A percentile compares a stretch with the other conserved stretches of the same genome.
Conservation (phyloP, 2,797 vertebrate genomes). For the Sciurus carolinensis region DNA sequence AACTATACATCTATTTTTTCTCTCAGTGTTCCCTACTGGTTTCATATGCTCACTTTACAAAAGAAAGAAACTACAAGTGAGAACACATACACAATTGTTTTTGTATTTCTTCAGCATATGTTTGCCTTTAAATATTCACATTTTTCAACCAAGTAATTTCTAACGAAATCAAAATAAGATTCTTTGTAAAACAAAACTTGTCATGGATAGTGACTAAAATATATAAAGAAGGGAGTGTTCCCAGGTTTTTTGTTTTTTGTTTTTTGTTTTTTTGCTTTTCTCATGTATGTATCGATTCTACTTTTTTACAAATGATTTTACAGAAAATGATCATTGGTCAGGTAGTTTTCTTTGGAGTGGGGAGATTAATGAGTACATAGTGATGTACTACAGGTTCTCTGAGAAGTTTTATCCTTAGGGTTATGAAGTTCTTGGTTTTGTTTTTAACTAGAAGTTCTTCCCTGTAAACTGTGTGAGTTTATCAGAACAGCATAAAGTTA, state of each 20-base stretch:
- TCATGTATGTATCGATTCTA: not conserved
- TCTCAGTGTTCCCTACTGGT: conserved; percentile 47
- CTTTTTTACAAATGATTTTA: not conserved
- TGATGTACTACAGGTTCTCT: not conserved
- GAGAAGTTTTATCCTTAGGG: conserved; percentile 27
- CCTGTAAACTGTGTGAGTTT: conserved; percentile 40
- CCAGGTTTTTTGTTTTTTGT: not conserved
- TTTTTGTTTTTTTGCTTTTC: not conserved
- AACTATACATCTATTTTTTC: not conserved
- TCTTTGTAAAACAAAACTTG: conserved; percentile 41
- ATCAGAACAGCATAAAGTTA: conserved; percentile 52
- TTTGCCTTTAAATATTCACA: conserved; percentile 62
- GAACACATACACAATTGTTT: conserved; percentile 33
- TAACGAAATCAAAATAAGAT: conserved; percentile 62
- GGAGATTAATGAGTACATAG: conserved; percentile 43
- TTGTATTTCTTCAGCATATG: conserved; percentile 1
- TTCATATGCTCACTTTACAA: conserved; percentile 46
- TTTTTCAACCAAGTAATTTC: conserved; percentile 41
- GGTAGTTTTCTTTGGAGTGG: not conserved
- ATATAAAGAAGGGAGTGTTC: not conserved
- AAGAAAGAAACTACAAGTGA: conserved; percentile 57
- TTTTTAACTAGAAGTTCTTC: conserved; percentile 30
- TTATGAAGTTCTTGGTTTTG: conserved; percentile 62
- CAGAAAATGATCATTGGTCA: not conserved
- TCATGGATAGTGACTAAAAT: not conserved